Base-by-base conservation (phyloP, 2,888 invertebrate genomes). In the Asteroscopus sphinx region DNA sequence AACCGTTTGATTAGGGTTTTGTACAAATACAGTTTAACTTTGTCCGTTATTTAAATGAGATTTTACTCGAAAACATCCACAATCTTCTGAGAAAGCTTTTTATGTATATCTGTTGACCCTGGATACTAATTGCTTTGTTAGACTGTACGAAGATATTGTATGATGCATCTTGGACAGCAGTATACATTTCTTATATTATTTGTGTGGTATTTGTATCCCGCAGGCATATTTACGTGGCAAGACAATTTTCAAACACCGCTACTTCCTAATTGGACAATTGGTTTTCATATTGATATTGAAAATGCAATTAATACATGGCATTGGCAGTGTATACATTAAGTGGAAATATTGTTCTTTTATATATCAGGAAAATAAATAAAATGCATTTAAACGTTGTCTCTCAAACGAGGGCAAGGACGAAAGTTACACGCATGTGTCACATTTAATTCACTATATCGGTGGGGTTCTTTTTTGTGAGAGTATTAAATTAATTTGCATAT, bases 371-470 rank as follows among this genome's bases (percentile, higher is more conserved):
- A 70, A 73, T 33, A 55, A 59, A 44, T 42, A 40, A 46, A 70
- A 45, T 41, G 36, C 46, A 51, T 45, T 73, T 63, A 63, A 59
- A 55, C 9, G 30, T 68, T 26, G 39, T 16, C 12, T 53, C 26
- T 26, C 35, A 51, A 69, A 57, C 46, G 69, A 62, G 63, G 63
- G 63, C 73, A 69, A 69, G 68, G 68, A 56, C 63, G 63, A 47
- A 53, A 58, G 66, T n/a, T n/a, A n/a, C 44, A 60, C 8, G 42
- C 45, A 35, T 64, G 52, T 53, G 62, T 68, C 62, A 68, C 15
- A 49, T 61, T 68, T 52, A 70, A 66, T 66, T 39, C 37, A 66
- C 15, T 42, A 49, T 70, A 35, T 58, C 46, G 25, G 30, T 36
- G 59, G 46, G 39, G 26, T 44, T 51, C 70, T 57, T 51, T 66